Conservation (phyloP, 2,888 invertebrate species). For the Dryococelus australis region DNA sequence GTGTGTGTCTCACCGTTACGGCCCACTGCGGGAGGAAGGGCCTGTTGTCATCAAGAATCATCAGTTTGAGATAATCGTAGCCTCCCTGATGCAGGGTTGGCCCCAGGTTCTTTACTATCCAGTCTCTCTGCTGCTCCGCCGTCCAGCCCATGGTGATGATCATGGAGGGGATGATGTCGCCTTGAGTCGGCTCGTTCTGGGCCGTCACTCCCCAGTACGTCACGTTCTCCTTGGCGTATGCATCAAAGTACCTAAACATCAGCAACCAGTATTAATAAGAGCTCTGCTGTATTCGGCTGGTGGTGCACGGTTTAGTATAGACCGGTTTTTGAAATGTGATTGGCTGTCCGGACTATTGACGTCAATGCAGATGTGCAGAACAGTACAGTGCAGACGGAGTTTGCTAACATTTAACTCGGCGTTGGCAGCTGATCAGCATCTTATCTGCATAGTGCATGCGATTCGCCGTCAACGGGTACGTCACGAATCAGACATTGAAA, state of each 20-base stretch:
- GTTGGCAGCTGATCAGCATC: too few relatives aligned
- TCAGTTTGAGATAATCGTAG: conserved; percentile 66
- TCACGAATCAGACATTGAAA: too few relatives aligned
- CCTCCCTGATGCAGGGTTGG: neutral
- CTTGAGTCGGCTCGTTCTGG: conserved; percentile 24
- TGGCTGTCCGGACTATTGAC: too few relatives aligned
- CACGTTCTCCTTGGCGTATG: conserved; percentile 21
- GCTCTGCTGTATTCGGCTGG: too few relatives aligned
- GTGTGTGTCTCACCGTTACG: neutral
- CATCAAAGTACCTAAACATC: conserved; percentile 5
- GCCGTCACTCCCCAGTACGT: conserved; percentile 20
- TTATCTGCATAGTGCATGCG: too few relatives aligned
- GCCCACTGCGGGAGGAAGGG: conserved; percentile 68
- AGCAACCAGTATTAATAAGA: too few relatives aligned
- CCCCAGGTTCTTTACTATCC: neutral
- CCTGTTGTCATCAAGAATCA: conserved; percentile 78
- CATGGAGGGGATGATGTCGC: neutral
- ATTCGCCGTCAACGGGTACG: too few relatives aligned
- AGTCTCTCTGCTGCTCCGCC: conserved; percentile 23
- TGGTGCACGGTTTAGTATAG: too few relatives aligned
- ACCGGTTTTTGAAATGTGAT: too few relatives aligned
- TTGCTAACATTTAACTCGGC: too few relatives aligned
- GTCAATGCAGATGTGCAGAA: too few relatives aligned
- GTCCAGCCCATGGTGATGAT: conserved; percentile 28
- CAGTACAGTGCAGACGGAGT: too few relatives aligned